Evolutionary conservation across 2,888 invertebrate genomes (phyloP).

Genomic region (Drosophila falleni): DNA sequence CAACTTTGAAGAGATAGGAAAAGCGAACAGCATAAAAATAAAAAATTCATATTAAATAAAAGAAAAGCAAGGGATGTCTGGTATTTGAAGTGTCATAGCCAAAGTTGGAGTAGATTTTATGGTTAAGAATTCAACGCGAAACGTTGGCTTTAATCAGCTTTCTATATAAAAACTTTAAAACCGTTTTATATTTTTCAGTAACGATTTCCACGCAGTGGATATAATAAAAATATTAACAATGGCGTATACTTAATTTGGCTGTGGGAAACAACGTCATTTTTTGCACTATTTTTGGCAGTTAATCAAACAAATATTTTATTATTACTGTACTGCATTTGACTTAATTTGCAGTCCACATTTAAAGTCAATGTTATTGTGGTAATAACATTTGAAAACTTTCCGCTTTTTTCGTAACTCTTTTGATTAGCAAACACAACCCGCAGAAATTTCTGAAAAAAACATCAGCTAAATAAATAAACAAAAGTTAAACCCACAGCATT

Average conservation of each 20-base stretch:
- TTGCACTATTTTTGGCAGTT: no score
- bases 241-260: background rate
- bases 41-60: conserved; percentile 17
- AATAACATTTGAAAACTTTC: conserved; percentile 5
- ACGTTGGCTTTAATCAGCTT: conserved; percentile 10
- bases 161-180: background rate
- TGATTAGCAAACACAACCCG: conserved; percentile 22
- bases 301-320: background rate
- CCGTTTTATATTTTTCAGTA: background rate
- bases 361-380: background rate
- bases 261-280: no score
- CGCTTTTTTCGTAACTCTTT: background rate
- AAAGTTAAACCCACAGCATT: conserved; percentile 24
- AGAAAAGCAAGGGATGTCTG: conserved; percentile 23
- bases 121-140: conserved; percentile 5
- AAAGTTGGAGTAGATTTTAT: conserved; percentile 42
- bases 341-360: conserved; percentile 21
- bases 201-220: background rate
- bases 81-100: conserved; percentile 49
- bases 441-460: conserved; percentile 2
- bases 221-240: background rate
- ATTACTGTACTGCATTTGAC: background rate
- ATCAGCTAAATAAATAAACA: conserved; percentile 22
- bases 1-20: conserved; percentile 60
- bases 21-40: conserved; percentile 1